Percentiles rank a stretch among this genome's conserved stretches.
These are phyloP conservation scores for Syrista parreyssii DNA, from an alignment of 2,888 invertebrate genomes.

Conservation along the genomic window DNA sequence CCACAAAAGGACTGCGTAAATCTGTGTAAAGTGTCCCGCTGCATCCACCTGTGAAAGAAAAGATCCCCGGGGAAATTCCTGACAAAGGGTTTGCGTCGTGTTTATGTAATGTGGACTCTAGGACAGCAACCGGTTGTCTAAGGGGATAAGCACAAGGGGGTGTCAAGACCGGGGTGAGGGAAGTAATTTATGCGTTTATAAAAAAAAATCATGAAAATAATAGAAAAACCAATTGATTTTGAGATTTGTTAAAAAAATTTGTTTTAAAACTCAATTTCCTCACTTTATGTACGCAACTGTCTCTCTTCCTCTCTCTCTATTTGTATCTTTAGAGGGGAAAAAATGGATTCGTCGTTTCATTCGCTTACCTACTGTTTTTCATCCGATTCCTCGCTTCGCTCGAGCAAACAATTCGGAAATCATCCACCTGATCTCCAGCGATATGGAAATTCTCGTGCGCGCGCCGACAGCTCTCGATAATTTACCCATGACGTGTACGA, in stretches of 20 bases:
- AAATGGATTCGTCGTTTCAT: background rate
- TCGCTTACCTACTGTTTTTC: background rate
- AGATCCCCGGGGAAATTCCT: conserved; percentile 42
- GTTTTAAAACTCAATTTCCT: background rate
- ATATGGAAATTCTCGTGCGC: background rate
- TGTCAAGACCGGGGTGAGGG: background rate
- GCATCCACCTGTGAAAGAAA: conserved; percentile 40
- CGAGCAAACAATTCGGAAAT: background rate
- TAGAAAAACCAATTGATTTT: background rate
- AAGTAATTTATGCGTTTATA: background rate
- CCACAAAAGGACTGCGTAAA: conserved; percentile 35
- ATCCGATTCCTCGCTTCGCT: background rate
- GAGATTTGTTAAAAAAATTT: background rate
- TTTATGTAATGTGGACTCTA: background rate
- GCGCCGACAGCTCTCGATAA: background rate
- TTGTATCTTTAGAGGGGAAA: background rate
- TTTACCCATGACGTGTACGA: background rate
- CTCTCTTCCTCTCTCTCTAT: background rate
- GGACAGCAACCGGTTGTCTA: background rate
- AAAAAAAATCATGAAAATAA: background rate
- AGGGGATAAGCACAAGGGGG: background rate
- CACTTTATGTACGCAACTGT: too few species aligned
- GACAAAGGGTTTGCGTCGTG: conserved; percentile 20
- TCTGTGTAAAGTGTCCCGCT: conserved; percentile 43
- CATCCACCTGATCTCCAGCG: background rate